Percentiles rank a stretch among this genome's conserved stretches.
phyloP scores from a whole-genome alignment of 2,888 invertebrate genomes.

The Clostera curtula region DNA sequence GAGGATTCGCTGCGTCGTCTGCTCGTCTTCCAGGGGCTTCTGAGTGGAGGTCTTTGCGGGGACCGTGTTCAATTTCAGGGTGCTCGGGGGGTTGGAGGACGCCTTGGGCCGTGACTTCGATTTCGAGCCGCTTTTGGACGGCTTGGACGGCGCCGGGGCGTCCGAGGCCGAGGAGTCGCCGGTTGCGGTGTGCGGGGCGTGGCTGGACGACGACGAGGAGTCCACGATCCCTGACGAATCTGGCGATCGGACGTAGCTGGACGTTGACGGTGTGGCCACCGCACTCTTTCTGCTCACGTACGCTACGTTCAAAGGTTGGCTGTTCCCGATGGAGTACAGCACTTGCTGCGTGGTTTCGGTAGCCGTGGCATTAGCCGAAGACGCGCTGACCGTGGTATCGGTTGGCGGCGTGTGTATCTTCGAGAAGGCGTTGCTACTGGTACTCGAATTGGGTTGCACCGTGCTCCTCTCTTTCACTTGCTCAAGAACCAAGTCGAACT shows the following conservation, averaged over 20 bases:
- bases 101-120: slow-evolving; percentile 76
- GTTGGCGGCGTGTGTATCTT: slow-evolving; percentile 38
- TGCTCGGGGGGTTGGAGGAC: slow-evolving; percentile 69
- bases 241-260: slow-evolving; percentile 53
- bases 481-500: slow-evolving; percentile 87
- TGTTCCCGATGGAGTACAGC: slow-evolving; percentile 54
- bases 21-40: slow-evolving; percentile 87
- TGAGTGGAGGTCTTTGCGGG: slow-evolving; percentile 74
- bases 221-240: slow-evolving; percentile 56
- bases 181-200: slow-evolving; percentile 44
- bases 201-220: slow-evolving; percentile 51
- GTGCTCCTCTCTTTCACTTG: slow-evolving; percentile 86
- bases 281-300: slow-evolving; percentile 60
- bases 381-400: slow-evolving; percentile 40
- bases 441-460: slow-evolving; percentile 63
- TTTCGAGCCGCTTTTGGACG: slow-evolving; percentile 46
- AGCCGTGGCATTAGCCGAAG: slow-evolving; percentile 31
- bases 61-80: slow-evolving; percentile 78
- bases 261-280: slow-evolving; percentile 44
- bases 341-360: slow-evolving; percentile 50
- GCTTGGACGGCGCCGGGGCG: slow-evolving; percentile 32
- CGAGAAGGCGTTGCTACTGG: slow-evolving; percentile 28
- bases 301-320: slow-evolving; percentile 51
- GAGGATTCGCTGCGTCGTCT: slow-evolving; percentile 85
- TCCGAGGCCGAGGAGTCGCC: slow-evolving; percentile 40